Evolutionary conservation across 2,888 invertebrate species (phyloP), one percentile per base, ranked within the genome.

Genomic region (Troilus luridus): DNA sequence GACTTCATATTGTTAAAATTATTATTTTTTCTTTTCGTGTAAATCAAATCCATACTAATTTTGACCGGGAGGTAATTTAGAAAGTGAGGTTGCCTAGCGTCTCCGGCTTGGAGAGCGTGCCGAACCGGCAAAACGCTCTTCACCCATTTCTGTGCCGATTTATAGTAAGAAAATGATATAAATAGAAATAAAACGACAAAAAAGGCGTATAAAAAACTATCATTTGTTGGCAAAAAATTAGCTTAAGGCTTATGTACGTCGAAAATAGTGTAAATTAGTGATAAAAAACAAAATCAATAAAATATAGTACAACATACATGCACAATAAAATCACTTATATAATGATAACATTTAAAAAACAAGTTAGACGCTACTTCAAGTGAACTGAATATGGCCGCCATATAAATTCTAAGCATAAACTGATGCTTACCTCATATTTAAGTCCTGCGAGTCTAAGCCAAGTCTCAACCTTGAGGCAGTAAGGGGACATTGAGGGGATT

Each of bases 391-490:
- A 91, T 91, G 91, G 91, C 91, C 54, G 88, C 92, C 54, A 56
- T 85, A 59, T 64, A 88, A 27, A 64, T 41, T 58, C 41, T 60
- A 88, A 91, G 90, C 24, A 56, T 81, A 54, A 19, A 81, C 19
- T 81, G 81, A 81, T 81, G 56, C 96, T 96, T 95, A 98, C 98
- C 98, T 98, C 98, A 95, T 98, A 98, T 95, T 97, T 98, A 94
- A 98, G 96, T 94, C 97, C 98, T 94, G 97, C 97, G 93, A 98
- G 96, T 94, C 98, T 96, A 93, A 99, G 96, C 98, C 98, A 98
- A 94, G 98, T 98, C 95, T 99, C 98, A 93, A 98, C 97, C 96
- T 98, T 98, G 94, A 98, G 96, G 95, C 98, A 98, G 95, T 97
- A 98, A 92, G 98, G 98, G 93, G 98, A 98, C 93, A 98, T 95